Percentiles rank a stretch among this genome's conserved stretches.
Evolutionary conservation across 2,888 invertebrate genomes (phyloP).

Genomic region (Ceramica pisi): DNA sequence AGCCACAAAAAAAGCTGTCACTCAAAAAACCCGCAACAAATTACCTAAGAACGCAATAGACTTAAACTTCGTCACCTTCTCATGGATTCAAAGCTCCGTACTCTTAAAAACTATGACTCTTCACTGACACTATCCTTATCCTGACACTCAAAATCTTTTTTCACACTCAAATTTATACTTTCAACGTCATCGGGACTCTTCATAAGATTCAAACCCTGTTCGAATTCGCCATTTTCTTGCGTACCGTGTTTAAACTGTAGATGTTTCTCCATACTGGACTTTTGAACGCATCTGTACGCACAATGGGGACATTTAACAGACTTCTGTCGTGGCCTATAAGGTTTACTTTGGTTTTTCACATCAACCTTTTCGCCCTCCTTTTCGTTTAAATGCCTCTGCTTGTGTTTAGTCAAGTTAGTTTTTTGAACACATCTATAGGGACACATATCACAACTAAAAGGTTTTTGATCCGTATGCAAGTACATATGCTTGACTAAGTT

Average conservation of each 20-base stretch:
- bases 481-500: constrained; percentile 90
- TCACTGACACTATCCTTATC: constrained; percentile 49
- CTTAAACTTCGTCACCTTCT: constrained; percentile 17
- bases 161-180: constrained; percentile 80
- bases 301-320: constrained; percentile 85
- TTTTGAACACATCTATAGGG: constrained; percentile 88
- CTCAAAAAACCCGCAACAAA: neutral
- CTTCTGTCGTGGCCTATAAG: constrained; percentile 85
- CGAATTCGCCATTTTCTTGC: constrained; percentile 63
- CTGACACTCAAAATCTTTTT: constrained; percentile 69
- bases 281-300: constrained; percentile 85
- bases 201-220: constrained; percentile 66
- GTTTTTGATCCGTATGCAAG: constrained; percentile 88
- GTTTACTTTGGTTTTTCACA: constrained; percentile 79
- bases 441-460: constrained; percentile 88
- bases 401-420: constrained; percentile 88
- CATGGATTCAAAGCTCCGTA: constrained; percentile 29
- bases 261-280: constrained; percentile 88
- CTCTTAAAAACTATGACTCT: constrained; percentile 63
- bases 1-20: constrained; percentile 18
- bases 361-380: constrained; percentile 80
- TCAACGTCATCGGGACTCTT: constrained; percentile 68
- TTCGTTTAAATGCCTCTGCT: constrained; percentile 86
- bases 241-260: constrained; percentile 82
- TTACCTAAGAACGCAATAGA: constrained; percentile 34